Evolutionary conservation across 1,140 invertebrate species (phyloP).

Genomic region (Ectropis grisescens): DNA sequence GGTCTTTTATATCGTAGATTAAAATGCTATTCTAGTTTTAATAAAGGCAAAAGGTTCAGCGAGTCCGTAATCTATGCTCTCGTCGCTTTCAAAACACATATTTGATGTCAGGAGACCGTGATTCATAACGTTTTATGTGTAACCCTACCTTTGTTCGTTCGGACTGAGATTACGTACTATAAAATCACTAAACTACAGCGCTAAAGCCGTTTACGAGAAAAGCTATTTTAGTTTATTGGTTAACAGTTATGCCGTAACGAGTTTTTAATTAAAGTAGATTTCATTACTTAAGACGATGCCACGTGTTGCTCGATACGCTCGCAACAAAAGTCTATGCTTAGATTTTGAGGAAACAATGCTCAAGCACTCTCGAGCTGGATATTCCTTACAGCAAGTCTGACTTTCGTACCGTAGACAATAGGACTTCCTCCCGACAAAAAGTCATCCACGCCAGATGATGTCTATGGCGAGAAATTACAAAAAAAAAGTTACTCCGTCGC

Average conservation of each 20-base stretch:
- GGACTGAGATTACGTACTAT: constrained; percentile 15
- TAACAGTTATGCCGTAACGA: constrained; percentile 19
- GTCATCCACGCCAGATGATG: constrained; percentile 65
- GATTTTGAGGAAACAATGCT: constrained; percentile 60
- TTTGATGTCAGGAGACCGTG: constrained; percentile 16
- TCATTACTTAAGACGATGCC: constrained; percentile 49
- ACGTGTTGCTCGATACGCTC: constrained; percentile 39
- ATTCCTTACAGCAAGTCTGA: constrained; percentile 63
- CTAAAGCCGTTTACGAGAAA: constrained; percentile 17
- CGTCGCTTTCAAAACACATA: constrained; percentile 13
- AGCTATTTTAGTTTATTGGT: constrained; percentile 20
- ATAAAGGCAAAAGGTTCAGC: not conserved
- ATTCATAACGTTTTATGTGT: constrained; percentile 21
- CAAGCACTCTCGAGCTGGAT: constrained; percentile 42
- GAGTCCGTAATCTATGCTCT: constrained; percentile 9
- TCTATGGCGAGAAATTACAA: constrained; percentile 66
- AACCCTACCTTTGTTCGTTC: constrained; percentile 4
- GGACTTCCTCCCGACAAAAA: constrained; percentile 63
- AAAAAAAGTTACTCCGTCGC: constrained; percentile 49
- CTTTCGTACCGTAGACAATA: constrained; percentile 62
- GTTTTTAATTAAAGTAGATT: constrained; percentile 42
- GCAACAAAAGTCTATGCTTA: constrained; percentile 45
- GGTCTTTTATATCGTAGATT: too few species aligned
- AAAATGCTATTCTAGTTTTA: too few species aligned
- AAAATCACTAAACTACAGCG: constrained; percentile 17